Conservation (phyloP, 1,140 invertebrate species). For the Stegodyphus dumicola region DNA sequence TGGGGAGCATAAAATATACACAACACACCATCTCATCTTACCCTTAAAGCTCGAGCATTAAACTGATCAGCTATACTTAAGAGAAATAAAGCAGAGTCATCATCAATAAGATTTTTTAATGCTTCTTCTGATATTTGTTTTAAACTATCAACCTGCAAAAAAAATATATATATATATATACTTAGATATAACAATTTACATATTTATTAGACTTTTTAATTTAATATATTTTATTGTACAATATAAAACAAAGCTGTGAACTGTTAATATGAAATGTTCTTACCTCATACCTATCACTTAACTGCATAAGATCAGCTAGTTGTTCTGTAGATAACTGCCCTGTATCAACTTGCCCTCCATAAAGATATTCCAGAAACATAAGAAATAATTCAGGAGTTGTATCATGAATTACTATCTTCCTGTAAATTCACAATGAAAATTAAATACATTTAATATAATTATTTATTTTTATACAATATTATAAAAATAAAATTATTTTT, state of each 20-base stretch:
- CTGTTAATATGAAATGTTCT: background rate
- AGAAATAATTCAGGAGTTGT: conserved; percentile 75
- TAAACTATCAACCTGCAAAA: conserved; percentile 72
- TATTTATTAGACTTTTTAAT: background rate
- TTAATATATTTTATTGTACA: too few species aligned
- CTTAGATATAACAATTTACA: background rate
- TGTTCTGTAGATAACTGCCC: conserved; percentile 72
- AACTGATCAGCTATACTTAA: conserved; percentile 77
- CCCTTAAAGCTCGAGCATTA: conserved; percentile 74
- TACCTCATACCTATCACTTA: conserved; percentile 72
- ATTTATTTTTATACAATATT: background rate
- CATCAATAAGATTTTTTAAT: conserved; percentile 73
- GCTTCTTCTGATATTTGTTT: conserved; percentile 75
- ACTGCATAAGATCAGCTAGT: conserved; percentile 75
- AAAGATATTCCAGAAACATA: conserved; percentile 76
- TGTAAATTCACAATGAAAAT: conserved; percentile 65
- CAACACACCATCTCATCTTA: conserved; percentile 64
- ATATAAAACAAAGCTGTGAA: background rate
- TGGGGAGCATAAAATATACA: too few species aligned
- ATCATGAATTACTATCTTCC: conserved; percentile 77
- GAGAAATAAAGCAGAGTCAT: conserved; percentile 76
- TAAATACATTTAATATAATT: background rate
- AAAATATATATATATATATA: too few species aligned
- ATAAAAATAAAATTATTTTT: background rate
- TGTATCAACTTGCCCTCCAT: conserved; percentile 73